phyloP scores from a whole-genome alignment of 2,888 invertebrate species.

The Sturmia bella region DNA sequence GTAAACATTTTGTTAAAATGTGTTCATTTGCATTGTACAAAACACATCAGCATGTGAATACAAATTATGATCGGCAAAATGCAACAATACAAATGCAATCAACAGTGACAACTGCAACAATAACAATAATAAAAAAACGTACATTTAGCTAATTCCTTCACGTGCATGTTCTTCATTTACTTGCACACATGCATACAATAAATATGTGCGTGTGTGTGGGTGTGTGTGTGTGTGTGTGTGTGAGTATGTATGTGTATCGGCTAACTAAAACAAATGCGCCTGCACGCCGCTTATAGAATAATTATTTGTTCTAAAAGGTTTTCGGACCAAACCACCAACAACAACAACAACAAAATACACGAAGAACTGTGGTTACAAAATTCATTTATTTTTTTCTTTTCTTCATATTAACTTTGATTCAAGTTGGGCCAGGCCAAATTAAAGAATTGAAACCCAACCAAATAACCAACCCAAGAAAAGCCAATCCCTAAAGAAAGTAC shows the following conservation, averaged over 20 bases:
- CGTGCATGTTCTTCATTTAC: constrained; percentile 59
- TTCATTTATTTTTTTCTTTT: too few relatives aligned
- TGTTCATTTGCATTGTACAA: constrained; percentile 69
- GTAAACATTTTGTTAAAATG: constrained; percentile 68
- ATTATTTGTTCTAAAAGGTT: constrained; percentile 63
- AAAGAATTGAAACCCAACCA: constrained; percentile 28
- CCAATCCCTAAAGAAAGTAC: constrained; percentile 65
- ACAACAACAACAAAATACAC: neutral
- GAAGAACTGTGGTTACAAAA: constrained; percentile 44
- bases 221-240: neutral
- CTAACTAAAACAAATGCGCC: constrained; percentile 60
- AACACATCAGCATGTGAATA: constrained; percentile 66
- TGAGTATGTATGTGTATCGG: constrained; percentile 9
- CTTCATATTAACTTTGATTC: constrained; percentile 51
- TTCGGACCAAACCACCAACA: too few relatives aligned
- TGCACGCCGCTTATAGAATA: constrained; percentile 60
- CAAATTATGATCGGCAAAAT: constrained; percentile 68
- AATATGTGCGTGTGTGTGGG: too few relatives aligned
- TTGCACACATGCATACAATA: neutral
- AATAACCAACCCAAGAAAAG: constrained; percentile 58
- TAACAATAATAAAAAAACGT: constrained; percentile 22
- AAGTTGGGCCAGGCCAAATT: constrained; percentile 52
- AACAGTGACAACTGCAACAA: constrained; percentile 34
- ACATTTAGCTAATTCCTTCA: constrained; percentile 68
- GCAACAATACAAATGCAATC: constrained; percentile 58